These are phyloP conservation scores for Mycalesis mineus DNA, from an alignment of 2,888 invertebrate genomes.

Conservation along the genomic window DNA sequence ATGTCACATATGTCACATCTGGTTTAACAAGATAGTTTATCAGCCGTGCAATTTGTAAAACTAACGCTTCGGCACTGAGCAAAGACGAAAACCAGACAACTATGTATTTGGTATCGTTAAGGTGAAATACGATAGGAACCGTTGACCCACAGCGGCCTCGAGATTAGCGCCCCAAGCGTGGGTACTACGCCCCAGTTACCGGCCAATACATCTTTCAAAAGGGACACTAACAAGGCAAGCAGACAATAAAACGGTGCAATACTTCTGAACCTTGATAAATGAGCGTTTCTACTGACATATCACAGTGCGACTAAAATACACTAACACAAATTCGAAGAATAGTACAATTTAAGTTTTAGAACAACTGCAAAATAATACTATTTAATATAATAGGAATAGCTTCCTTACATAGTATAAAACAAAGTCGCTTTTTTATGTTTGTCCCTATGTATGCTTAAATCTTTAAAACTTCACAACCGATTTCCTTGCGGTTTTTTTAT, in stretches of 20 bases:
- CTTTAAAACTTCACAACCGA: no score
- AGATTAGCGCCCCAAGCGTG: slow-evolving; percentile 34
- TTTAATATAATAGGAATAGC: no score
- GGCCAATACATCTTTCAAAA: slow-evolving; percentile 40
- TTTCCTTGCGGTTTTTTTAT: no score
- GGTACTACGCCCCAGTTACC: slow-evolving; percentile 35
- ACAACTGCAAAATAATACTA: no score
- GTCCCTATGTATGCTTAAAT: no score
- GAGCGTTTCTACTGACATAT: slow-evolving; percentile 23
- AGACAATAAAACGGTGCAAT: slow-evolving; percentile 40
- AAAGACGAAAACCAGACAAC: slow-evolving; percentile 21
- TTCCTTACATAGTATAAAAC: no score
- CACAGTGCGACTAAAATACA: slow-evolving; percentile 6
- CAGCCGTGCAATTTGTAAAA: no score
- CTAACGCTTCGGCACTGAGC: slow-evolving; percentile 11
- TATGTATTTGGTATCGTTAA: slow-evolving; percentile 26
- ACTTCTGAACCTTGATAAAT: slow-evolving; percentile 36
- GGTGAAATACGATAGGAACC: slow-evolving; percentile 29
- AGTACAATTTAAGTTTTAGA: no score
- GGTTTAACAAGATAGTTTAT: no score
- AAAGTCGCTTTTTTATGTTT: no score
- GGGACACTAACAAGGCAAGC: slow-evolving; percentile 46
- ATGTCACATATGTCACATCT: no score
- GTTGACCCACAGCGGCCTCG: slow-evolving; percentile 32
- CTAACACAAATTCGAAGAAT: no score